Evolutionary conservation across 2,888 invertebrate species (phyloP).

Genomic region (Eustalomyia histrio): DNA sequence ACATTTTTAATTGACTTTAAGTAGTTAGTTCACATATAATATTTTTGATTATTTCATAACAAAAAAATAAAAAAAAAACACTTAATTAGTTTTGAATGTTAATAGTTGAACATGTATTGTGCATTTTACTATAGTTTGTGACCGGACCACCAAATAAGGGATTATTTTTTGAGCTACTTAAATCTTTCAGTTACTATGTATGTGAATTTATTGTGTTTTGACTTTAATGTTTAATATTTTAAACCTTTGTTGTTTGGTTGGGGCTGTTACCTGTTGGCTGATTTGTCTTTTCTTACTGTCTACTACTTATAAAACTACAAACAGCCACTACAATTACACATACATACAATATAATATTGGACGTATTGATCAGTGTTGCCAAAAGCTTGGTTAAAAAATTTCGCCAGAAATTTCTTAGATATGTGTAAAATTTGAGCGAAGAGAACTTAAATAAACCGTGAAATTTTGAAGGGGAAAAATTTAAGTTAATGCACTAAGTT

Average conservation of each 20-base stretch:
- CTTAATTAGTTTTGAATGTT: neutral
- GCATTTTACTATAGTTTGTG: no score
- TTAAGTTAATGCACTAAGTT: no score
- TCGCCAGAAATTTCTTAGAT: no score
- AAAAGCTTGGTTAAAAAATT: no score
- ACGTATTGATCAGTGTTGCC: no score
- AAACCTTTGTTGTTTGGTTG: conserved; percentile 26
- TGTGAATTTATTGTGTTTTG: conserved; percentile 12
- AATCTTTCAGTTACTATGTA: neutral
- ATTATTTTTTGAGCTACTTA: conserved; percentile 3
- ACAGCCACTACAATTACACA: neutral
- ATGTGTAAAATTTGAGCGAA: no score
- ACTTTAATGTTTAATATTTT: neutral
- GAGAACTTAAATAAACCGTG: no score
- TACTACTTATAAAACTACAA: neutral
- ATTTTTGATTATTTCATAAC: neutral
- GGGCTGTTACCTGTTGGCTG: conserved; percentile 16
- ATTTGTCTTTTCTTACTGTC: neutral
- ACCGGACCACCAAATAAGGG: conserved; percentile 2
- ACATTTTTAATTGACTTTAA: conserved; percentile 26
- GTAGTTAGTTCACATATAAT: conserved; percentile 29
- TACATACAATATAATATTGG: neutral
- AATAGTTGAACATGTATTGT: conserved; percentile 17
- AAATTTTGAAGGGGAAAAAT: no score
- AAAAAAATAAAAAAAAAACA: no score